Percentiles rank a stretch among this genome's conserved stretches.
phyloP scores from a whole-genome alignment of 1,140 invertebrate species.

The Phymorhynchus buccinoides region DNA sequence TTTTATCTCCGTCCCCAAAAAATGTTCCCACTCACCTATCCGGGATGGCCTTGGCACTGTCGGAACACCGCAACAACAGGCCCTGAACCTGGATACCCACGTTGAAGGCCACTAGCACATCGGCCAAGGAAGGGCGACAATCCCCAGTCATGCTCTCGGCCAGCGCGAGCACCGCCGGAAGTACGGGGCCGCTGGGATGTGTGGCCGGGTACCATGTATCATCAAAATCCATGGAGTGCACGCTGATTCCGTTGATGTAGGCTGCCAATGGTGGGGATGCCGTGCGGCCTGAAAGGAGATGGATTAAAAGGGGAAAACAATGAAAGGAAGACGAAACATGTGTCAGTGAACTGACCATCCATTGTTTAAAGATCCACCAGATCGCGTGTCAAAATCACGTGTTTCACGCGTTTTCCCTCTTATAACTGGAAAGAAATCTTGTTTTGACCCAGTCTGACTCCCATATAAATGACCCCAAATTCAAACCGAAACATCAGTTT shows the following conservation, averaged over 20 bases:
- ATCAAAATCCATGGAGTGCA: conserved; percentile 66
- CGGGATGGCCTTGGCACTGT: conserved; percentile 56
- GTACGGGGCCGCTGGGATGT: conserved; percentile 62
- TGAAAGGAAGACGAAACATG: not conserved
- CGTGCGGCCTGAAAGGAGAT: conserved; percentile 32
- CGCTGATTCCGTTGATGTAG: conserved; percentile 60
- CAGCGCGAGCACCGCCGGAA: conserved; percentile 61
- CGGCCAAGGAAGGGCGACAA: conserved; percentile 44
- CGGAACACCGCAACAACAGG: conserved; percentile 56
- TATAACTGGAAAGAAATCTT: too few relatives aligned
- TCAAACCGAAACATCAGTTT: too few relatives aligned
- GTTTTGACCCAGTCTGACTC: too few relatives aligned
- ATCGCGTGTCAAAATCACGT: too few relatives aligned
- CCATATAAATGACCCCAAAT: too few relatives aligned
- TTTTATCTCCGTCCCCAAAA: not conserved
- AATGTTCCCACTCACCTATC: conserved; percentile 48
- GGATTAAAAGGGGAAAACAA: not conserved
- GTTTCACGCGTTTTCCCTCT: too few relatives aligned
- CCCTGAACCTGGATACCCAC: conserved; percentile 64
- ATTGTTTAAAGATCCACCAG: too few relatives aligned
- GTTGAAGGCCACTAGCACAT: conserved; percentile 64
- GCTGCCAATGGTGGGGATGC: conserved; percentile 54
- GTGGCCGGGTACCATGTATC: conserved; percentile 67
- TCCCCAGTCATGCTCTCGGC: conserved; percentile 51
- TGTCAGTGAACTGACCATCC: too few relatives aligned